phyloP scores from a whole-genome alignment of 2,797 vertebrate species.

The Graptemys geographica region DNA sequence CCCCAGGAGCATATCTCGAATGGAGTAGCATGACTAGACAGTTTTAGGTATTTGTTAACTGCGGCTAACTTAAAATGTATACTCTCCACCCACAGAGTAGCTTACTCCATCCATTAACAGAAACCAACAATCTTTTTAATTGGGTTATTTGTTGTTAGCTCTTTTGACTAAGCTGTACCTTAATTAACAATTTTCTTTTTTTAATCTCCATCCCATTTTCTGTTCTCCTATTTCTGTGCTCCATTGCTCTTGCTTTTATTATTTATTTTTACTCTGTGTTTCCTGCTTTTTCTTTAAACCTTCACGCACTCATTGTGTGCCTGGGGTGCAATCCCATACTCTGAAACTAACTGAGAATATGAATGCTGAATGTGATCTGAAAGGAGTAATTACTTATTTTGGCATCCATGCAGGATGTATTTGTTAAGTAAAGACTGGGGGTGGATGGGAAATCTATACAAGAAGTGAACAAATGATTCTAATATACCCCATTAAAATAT shows the following conservation, averaged over 20 bases:
- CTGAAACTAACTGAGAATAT: background rate
- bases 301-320: background rate
- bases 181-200: background rate
- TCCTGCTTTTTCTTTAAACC: background rate
- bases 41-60: background rate
- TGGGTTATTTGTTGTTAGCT: background rate
- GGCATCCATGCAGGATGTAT: background rate
- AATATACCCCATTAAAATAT: background rate
- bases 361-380: background rate
- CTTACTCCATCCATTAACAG: background rate
- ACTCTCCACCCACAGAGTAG: background rate
- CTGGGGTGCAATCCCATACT: background rate
- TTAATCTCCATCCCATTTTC: background rate
- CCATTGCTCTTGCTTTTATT: background rate
- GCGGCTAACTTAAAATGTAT: background rate
- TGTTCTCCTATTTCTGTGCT: background rate
- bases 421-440: background rate
- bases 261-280: background rate
- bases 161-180: background rate
- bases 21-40: no score
- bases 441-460: background rate
- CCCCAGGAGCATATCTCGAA: background rate
- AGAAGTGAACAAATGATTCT: background rate
- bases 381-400: background rate
- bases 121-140: background rate